phyloP scores from a whole-genome alignment of 2,888 invertebrate species.

The Mystacides longicornis region DNA sequence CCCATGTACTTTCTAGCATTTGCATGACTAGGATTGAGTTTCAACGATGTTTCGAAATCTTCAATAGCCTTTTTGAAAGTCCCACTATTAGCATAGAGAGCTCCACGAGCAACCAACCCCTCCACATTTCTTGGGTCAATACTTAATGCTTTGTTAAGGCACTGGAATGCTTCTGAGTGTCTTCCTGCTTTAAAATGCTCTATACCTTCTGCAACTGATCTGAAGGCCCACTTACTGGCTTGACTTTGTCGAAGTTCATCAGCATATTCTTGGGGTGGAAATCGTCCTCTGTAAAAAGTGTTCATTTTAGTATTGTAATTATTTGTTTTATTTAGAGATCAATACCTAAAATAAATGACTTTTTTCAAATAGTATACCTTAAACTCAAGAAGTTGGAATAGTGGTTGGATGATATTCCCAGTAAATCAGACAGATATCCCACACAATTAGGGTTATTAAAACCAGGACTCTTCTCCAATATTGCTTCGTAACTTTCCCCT shows the following conservation, averaged over 20 bases:
- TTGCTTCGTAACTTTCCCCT: conserved; percentile 71
- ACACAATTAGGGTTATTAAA: conserved; percentile 87
- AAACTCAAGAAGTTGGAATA: conserved; percentile 63
- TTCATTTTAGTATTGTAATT: neutral
- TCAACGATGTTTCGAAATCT: conserved; percentile 88
- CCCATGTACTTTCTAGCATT: conserved; percentile 93
- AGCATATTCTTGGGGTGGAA: conserved; percentile 74
- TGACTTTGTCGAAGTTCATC: conserved; percentile 80
- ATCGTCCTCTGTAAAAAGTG: conserved; percentile 54
- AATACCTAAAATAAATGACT: neutral
- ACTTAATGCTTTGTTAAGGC: conserved; percentile 84
- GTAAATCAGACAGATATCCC: conserved; percentile 68
- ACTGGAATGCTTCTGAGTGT: conserved; percentile 91
- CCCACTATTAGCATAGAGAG: conserved; percentile 88
- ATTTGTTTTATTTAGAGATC: neutral
- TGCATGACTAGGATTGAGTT: conserved; percentile 80
- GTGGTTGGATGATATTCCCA: conserved; percentile 63
- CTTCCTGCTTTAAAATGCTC: conserved; percentile 89
- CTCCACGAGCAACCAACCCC: conserved; percentile 85
- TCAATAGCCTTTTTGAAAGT: conserved; percentile 90
- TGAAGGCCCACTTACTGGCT: conserved; percentile 90
- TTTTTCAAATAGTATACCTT: conserved; percentile 45
- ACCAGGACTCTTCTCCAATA: conserved; percentile 74
- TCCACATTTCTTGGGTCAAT: conserved; percentile 90
- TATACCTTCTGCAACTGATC: conserved; percentile 91